Evolutionary conservation across 2,113 vertebrate genomes (phyloP).

Genomic region (Daubentonia madagascariensis): DNA sequence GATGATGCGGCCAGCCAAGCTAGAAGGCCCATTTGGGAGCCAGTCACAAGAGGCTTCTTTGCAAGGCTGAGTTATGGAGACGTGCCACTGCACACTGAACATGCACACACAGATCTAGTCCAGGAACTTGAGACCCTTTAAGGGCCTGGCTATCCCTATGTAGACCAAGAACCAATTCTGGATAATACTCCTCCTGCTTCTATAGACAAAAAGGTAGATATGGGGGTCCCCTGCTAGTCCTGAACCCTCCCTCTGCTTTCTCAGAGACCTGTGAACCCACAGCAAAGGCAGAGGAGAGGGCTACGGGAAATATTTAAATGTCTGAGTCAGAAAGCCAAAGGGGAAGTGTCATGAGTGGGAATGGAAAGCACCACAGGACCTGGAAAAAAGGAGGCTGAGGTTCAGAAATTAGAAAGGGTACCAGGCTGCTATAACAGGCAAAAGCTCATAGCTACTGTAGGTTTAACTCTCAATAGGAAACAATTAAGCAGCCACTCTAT

Average conservation of each 20-base stretch:
- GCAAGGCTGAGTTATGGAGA: constrained; percentile 43
- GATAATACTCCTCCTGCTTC: neutral
- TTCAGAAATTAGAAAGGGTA: constrained; percentile 17
- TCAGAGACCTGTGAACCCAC: constrained; percentile 19
- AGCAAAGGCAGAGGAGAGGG: neutral
- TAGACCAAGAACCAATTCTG: constrained; percentile 27
- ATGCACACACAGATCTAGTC: constrained; percentile 38
- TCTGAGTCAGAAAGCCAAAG: constrained; percentile 18
- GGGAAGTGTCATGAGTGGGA: neutral
- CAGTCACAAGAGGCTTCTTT: constrained; percentile 55
- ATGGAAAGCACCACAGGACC: constrained; percentile 4
- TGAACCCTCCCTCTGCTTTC: constrained; percentile 22
- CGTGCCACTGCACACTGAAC: constrained; percentile 19
- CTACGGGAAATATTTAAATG: constrained; percentile 1
- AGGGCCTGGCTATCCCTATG: neutral
- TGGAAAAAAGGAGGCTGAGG: neutral
- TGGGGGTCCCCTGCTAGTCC: neutral
- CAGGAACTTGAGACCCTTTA: neutral
- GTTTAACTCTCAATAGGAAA: constrained; percentile 26
- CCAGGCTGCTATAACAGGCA: neutral
- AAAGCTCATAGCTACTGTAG: constrained; percentile 14
- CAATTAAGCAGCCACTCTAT: neutral
- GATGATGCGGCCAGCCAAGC: neutral
- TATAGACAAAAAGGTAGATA: constrained; percentile 1
- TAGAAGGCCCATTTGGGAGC: neutral